Conservation (phyloP, 2,888 invertebrate genomes). For the Dioctria linearis region DNA sequence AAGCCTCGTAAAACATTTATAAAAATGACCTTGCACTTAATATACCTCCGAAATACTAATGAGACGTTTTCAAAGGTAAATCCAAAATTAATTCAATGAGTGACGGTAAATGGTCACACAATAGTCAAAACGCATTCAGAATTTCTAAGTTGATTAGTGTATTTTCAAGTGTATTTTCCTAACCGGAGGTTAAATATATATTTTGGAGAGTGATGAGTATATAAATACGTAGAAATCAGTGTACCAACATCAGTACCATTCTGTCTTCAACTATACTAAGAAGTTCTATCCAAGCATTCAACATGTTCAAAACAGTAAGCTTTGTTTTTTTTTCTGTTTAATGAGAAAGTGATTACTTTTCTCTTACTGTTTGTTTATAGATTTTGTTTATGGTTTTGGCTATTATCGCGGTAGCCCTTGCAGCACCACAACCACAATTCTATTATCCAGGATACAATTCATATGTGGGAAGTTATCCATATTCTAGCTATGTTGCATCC, state of each 20-base stretch:
- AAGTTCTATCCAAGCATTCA: neutral
- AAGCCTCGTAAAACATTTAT: neutral
- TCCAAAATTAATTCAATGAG: slow-evolving; percentile 15
- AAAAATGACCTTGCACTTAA: neutral
- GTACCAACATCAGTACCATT: neutral
- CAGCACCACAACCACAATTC: slow-evolving; percentile 60
- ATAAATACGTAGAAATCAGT: slow-evolving; percentile 20
- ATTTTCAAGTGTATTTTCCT: neutral
- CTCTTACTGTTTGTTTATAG: neutral
- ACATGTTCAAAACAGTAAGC: slow-evolving; percentile 44
- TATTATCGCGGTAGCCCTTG: slow-evolving; percentile 64
- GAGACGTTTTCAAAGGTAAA: neutral
- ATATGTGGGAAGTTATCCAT: slow-evolving; percentile 28
- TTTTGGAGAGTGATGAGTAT: neutral
- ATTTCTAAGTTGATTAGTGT: neutral
- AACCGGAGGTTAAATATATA: neutral
- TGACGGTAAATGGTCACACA: slow-evolving; percentile 22
- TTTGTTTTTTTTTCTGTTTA: neutral
- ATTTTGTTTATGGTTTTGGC: slow-evolving; percentile 61
- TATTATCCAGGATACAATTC: slow-evolving; percentile 39
- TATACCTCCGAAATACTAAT: neutral
- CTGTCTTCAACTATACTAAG: neutral
- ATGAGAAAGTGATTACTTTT: neutral
- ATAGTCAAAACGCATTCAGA: slow-evolving; percentile 22
- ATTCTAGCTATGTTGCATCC: slow-evolving; percentile 24